A percentile compares a stretch with the other conserved stretches of the same genome.
Conservation (phyloP, 64 coral and sea anemone genomes). For the Pocillopora verrucosa region DNA sequence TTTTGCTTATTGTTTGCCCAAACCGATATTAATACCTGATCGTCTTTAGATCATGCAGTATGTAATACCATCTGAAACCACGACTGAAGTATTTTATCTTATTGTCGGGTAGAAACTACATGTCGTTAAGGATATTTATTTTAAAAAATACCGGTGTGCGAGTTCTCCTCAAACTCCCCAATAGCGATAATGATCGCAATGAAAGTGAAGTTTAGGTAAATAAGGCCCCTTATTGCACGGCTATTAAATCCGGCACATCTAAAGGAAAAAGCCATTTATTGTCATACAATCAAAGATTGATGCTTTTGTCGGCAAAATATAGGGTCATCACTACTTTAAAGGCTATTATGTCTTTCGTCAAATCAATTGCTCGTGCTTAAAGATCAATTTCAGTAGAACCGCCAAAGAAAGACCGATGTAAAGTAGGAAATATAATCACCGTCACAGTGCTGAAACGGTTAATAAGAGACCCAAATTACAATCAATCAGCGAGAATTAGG, state of each 20-base stretch:
- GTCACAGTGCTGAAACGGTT: background rate
- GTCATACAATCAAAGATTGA: background rate
- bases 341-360: background rate
- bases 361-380: conserved; percentile 16
- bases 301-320: conserved; percentile 46
- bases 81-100: too few relatives aligned
- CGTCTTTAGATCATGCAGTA: too few relatives aligned
- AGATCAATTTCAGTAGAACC: background rate
- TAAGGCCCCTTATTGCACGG: background rate
- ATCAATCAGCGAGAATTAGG: conserved; percentile 28
- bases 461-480: background rate
- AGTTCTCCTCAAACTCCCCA: background rate
- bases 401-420: conserved; percentile 31
- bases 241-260: conserved; percentile 4
- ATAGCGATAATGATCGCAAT: background rate
- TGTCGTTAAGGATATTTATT: too few relatives aligned
- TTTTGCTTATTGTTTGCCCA: too few relatives aligned
- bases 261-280: conserved; percentile 7
- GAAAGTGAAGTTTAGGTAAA: background rate
- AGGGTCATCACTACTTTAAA: background rate
- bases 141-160: background rate
- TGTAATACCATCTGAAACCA: too few relatives aligned
- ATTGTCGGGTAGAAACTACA: too few relatives aligned
- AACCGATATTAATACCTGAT: too few relatives aligned
- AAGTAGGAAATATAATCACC: conserved; percentile 1